Evolutionary conservation across 2,113 vertebrate species (phyloP).

Genomic region (Hyaena hyaena): DNA sequence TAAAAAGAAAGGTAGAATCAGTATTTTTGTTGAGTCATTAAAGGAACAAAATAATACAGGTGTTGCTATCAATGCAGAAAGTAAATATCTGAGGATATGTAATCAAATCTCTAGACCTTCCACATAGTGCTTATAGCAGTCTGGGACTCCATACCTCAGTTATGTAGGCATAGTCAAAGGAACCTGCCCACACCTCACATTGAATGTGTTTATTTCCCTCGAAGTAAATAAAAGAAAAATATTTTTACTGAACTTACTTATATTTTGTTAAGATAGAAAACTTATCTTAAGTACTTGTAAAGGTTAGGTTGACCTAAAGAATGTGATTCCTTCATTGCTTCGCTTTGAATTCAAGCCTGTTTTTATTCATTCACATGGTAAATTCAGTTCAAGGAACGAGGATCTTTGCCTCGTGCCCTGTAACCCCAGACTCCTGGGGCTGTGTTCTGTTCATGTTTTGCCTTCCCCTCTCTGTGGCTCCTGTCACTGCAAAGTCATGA

Average conservation of each 20-base stretch:
- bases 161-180: not conserved
- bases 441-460: fast-evolving
- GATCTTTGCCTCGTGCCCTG: not conserved
- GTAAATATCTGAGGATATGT: not conserved
- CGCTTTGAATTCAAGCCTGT: not conserved
- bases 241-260: not conserved
- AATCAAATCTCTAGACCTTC: slow-evolving; percentile 7
- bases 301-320: not conserved
- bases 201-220: slow-evolving; percentile 36
- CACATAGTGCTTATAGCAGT: not conserved
- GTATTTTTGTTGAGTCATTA: slow-evolving; percentile 3
- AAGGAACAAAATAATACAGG: not conserved
- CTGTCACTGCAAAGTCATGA: not conserved
- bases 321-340: too few relatives aligned
- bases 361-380: not conserved
- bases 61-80: slow-evolving; percentile 21
- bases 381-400: not conserved
- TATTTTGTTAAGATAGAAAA: slow-evolving; percentile 19
- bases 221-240: not conserved
- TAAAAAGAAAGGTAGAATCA: slow-evolving; percentile 34
- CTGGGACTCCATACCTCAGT: not conserved
- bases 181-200: not conserved
- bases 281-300: not conserved
- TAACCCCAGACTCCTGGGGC: not conserved
- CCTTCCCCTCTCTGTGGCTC: not conserved